Evolutionary conservation across 2,888 invertebrate genomes (phyloP), one percentile per base, ranked within the genome.

Genomic region (Dexiosoma caninum): DNA sequence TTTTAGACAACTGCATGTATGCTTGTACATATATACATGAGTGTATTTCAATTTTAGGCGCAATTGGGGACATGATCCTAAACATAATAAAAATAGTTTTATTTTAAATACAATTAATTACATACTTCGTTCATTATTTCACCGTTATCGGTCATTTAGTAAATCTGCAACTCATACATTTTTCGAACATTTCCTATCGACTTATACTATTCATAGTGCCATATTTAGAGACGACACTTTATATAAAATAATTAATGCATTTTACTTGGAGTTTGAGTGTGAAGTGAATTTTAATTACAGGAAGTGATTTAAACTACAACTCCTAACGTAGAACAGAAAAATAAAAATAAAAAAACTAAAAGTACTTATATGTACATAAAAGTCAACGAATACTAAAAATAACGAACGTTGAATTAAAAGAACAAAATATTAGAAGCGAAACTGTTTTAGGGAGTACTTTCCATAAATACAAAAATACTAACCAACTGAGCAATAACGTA

Each of bases 261-360:
- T 75, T 42, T 66, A 49, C 35, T 16, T 44, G 12, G 19, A 57
- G 19, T 21, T 64, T n/a, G 23, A 57, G 32, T 40, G 76, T 62
- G 77, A 35, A 35, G 10, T 72, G 81, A 81, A 81, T 81, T 74
- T 81, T 69, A 81, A 81, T 77, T 44, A 77, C 81, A 64, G 81
- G 81, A 81, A 81, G 64, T 77, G 77, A 64, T 64, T 70, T 55
- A 14, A 49, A 70, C 19, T 27, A 71, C 66, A 64, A 74, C 59
- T 35, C 51, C 64, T 16, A 57, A 59, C n/a, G 53, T 35, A 46
- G 6, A 44, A 40, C 12, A 66, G 32, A 40, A 30, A 49, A 64
- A 44, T 21, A 23, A 16, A 51, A 55, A 44, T 49, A 16, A 49
- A 42, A 9, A 49, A 30, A 35, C 16, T 14, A 9, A 16, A 30